Evolutionary conservation across 1,140 invertebrate species (phyloP).

Genomic region (Temnothorax longispinosus): DNA sequence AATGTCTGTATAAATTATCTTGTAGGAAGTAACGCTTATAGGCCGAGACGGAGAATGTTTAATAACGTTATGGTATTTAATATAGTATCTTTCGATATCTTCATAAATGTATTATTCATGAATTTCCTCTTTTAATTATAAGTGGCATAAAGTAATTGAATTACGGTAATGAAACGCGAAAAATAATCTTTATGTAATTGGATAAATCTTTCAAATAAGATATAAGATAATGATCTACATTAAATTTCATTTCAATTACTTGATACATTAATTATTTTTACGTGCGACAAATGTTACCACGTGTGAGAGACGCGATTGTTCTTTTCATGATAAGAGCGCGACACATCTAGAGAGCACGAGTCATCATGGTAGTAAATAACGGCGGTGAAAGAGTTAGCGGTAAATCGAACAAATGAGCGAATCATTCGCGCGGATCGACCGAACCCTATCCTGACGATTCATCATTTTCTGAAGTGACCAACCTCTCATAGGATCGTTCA

Average conservation of each 20-base stretch:
- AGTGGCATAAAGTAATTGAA: constrained; percentile 1
- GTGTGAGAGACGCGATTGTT: neutral
- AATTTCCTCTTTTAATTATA: neutral
- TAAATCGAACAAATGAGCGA: constrained; percentile 72
- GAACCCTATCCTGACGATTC: constrained; percentile 57
- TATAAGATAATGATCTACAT: neutral
- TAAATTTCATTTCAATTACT: neutral
- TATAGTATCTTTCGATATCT: neutral
- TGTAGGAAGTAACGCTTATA: constrained; percentile 24
- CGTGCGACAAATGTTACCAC: neutral
- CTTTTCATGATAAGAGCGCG: neutral
- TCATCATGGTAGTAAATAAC: constrained; percentile 38
- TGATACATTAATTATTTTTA: neutral
- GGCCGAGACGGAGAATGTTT: neutral
- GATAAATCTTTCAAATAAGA: neutral
- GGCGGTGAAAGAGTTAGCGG: constrained; percentile 63
- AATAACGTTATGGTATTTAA: constrained; percentile 9
- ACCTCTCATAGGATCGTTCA: constrained; percentile 58
- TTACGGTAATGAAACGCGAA: neutral
- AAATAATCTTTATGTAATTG: neutral
- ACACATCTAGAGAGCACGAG: neutral
- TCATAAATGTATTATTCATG: neutral
- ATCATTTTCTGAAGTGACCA: constrained; percentile 63
- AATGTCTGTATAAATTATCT: constrained; percentile 48
- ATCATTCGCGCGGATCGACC: constrained; percentile 29